These are phyloP conservation scores for Heliothis peltigera DNA, from an alignment of 2,888 invertebrate species.

Conservation along the genomic window DNA sequence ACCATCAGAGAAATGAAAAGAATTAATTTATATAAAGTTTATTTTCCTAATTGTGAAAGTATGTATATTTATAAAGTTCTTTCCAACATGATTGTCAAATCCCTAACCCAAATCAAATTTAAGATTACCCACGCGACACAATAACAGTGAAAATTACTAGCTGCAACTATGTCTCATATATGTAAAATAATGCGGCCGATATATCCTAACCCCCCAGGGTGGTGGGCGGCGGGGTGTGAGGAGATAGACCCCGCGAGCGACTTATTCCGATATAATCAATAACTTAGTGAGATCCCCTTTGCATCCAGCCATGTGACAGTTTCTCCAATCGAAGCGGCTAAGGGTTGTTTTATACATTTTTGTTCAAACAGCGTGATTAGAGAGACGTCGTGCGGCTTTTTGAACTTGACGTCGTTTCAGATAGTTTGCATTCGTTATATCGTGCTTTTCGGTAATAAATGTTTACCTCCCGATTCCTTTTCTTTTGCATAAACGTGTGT, in stretches of 20 bases:
- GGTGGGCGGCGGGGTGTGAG: constrained; percentile 70
- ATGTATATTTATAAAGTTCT: neutral
- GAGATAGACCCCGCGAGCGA: constrained; percentile 81
- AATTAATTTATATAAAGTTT: no score
- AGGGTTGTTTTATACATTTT: constrained; percentile 83
- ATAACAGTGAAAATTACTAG: constrained; percentile 78
- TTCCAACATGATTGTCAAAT: constrained; percentile 28
- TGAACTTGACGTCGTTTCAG: constrained; percentile 83
- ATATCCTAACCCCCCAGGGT: constrained; percentile 82
- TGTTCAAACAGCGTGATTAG: constrained; percentile 89
- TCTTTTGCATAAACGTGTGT: constrained; percentile 72
- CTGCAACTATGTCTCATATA: constrained; percentile 89
- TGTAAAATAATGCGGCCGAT: constrained; percentile 90
- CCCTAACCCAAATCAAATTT: constrained; percentile 52
- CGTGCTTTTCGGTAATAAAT: constrained; percentile 80
- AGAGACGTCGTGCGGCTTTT: constrained; percentile 78
- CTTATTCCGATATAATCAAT: constrained; percentile 91
- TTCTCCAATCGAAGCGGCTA: constrained; percentile 83
- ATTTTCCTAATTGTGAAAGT: no score
- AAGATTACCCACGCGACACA: constrained; percentile 60
- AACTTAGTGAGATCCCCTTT: constrained; percentile 90
- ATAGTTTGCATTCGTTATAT: constrained; percentile 72
- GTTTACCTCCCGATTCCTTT: constrained; percentile 75
- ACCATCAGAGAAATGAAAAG: no score
- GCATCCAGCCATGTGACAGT: constrained; percentile 89